phyloP scores from a whole-genome alignment of 1,140 invertebrate genomes.

The Temnothorax curvispinosus region DNA sequence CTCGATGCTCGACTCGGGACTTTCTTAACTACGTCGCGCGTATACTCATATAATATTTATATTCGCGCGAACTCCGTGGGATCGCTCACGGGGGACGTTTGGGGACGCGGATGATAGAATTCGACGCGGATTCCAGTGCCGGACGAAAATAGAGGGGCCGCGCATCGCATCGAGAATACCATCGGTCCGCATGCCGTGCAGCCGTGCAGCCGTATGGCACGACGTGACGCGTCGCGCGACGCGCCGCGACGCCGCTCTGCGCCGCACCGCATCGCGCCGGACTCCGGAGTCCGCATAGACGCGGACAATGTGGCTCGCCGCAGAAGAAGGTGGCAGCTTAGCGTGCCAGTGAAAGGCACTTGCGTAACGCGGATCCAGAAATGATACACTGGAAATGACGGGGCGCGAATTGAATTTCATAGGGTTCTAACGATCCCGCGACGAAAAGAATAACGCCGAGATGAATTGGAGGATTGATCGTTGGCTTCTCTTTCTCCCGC shows the following conservation, averaged over 20 bases:
- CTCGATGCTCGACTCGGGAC: background rate
- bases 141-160: slow-evolving; percentile 83
- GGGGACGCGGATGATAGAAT: slow-evolving; percentile 82
- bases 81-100: slow-evolving; percentile 56
- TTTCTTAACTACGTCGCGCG: slow-evolving; percentile 28
- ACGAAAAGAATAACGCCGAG: background rate
- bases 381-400: slow-evolving; percentile 50
- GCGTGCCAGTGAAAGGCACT: slow-evolving; percentile 48
- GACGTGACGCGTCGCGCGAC: background rate
- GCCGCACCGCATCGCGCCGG: slow-evolving; percentile 12
- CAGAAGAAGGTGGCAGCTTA: slow-evolving; percentile 43
- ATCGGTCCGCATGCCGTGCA: slow-evolving; percentile 69
- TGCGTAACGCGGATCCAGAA: slow-evolving; percentile 55
- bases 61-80: slow-evolving; percentile 8
- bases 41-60: background rate
- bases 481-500: background rate
- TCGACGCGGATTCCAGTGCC: slow-evolving; percentile 84
- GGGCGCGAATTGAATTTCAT: slow-evolving; percentile 52
- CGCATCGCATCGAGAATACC: slow-evolving; percentile 82
- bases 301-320: slow-evolving; percentile 42
- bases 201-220: slow-evolving; percentile 34
- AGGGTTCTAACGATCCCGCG: slow-evolving; percentile 12
- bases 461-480: slow-evolving; percentile 42
- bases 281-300: background rate
- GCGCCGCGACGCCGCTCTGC: slow-evolving; percentile 13